Evolutionary conservation across 30 jellyfish, hydroid and myxozoan species (phyloP), one percentile per base, ranked within the genome.

Genomic region (Aurelia aurita): DNA sequence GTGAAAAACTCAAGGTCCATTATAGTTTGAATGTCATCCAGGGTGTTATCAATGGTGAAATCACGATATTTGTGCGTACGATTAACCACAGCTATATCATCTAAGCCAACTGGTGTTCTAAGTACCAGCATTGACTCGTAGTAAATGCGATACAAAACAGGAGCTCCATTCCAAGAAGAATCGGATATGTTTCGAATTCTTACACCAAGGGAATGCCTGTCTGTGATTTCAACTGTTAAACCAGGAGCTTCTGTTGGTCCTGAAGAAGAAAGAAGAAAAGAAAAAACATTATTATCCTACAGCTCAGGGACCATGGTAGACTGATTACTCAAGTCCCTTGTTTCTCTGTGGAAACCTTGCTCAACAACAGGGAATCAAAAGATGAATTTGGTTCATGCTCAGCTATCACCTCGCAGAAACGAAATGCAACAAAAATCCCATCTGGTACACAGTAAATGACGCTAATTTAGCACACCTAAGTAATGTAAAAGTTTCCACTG

Each of bases 1-100:
- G 92, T 82, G 59, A 82, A 82, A 15, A 22, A 51, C 43, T 82
- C 86, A 13, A 82, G 79, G 19, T 69, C 69, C 54, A 18, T 5
- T 6, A 79, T 63, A 32, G 28, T 54, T n/a, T 26, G 9, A 3
- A 18, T n/a, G 23, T 4, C 55, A 44, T 28, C 45, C 29, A 69
- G 44, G 12, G 51, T 15, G 15, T 1, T 32, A 47, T 69, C 67
- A 25, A 73, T 51, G 21, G 55, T 25, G 51, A 39, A 39, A 25
- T 74, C 59, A 29, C 15, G 34, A 26, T 74, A 73, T 14, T 2
- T 16, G 34, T 74, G 86, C 1, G 86, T 74, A 60, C 21, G 22
- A 11, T 32, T 16, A 57, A 74, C 59, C n/a, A 22, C 58, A 18
- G 58, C 34, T 31, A 58, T 57, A 54, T 74, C 74, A 31, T 29